Evolutionary conservation across 35 echinoderm and acorn worm genomes (phyloP).

Genomic region (Ophiothrix spiculata): DNA sequence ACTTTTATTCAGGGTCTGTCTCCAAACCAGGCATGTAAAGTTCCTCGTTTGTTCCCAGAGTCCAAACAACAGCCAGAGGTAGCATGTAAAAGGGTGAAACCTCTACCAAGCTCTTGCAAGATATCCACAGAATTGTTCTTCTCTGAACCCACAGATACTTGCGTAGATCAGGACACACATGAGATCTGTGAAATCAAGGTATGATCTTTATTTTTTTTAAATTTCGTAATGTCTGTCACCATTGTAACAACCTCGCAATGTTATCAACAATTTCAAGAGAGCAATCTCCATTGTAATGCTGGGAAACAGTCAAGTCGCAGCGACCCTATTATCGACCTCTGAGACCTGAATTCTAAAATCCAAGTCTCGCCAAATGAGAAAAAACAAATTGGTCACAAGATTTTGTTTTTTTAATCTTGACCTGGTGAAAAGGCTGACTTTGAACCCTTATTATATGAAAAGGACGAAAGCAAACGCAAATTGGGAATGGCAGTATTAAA

Average conservation of each 20-base stretch:
- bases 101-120: constrained; percentile 63
- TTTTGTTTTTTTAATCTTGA: no score
- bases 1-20: not conserved
- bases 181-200: constrained; percentile 79
- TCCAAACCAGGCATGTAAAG: not conserved
- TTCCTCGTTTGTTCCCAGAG: not conserved
- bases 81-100: constrained; percentile 40
- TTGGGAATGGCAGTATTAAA: no score
- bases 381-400: no score
- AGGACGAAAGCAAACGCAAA: no score
- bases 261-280: not conserved
- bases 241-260: not conserved
- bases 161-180: constrained; percentile 22
- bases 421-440: no score
- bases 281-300: not conserved
- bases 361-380: no score
- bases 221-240: not conserved
- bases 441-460: no score
- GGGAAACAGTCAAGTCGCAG: no score
- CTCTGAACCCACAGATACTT: constrained; percentile 37
- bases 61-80: not conserved
- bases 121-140: constrained; percentile 53
- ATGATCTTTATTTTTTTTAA: not conserved
- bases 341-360: no score
- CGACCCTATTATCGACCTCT: no score